phyloP scores from a whole-genome alignment of 2,797 vertebrate species.

The Gobionotothen gibberifrons region DNA sequence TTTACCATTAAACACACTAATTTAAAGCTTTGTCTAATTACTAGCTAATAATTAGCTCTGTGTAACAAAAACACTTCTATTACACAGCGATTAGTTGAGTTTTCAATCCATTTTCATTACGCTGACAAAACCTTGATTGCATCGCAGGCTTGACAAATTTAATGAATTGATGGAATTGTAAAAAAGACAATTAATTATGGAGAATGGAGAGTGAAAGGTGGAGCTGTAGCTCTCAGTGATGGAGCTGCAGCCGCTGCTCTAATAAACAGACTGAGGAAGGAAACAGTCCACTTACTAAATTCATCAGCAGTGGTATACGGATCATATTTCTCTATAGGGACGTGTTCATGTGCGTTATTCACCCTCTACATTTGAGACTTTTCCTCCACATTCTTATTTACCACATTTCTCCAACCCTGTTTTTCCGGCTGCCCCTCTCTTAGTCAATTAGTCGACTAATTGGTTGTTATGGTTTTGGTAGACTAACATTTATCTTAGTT shows the following conservation, averaged over 20 bases:
- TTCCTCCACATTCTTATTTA: background rate
- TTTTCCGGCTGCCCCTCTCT: background rate
- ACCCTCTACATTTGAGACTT: constrained; percentile 3
- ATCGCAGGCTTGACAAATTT: constrained; percentile 39
- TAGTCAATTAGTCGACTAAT: too few species aligned
- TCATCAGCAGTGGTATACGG: constrained; percentile 2
- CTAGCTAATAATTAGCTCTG: constrained; percentile 56
- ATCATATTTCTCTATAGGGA: constrained; percentile 2
- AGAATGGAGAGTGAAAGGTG: constrained; percentile 33
- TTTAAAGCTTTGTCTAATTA: constrained; percentile 35
- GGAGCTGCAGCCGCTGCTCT: constrained; percentile 16
- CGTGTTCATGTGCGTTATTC: background rate
- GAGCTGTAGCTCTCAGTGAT: constrained; percentile 8
- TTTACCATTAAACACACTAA: constrained; percentile 28
- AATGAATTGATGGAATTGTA: constrained; percentile 44
- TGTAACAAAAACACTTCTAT: constrained; percentile 45
- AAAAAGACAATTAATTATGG: constrained; percentile 40
- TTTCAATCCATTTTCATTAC: constrained; percentile 67
- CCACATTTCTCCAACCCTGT: constrained; percentile 17
- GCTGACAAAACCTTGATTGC: constrained; percentile 52
- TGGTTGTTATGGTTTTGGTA: too few species aligned
- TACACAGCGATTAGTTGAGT: constrained; percentile 54
- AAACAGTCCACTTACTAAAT: constrained; percentile 31
- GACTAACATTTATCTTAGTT: too few species aligned
- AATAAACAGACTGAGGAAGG: constrained; percentile 39